Percentiles rank a stretch among this genome's conserved stretches.
These are phyloP conservation scores for Gasterosteus aculeatus DNA, from an alignment of 2,113 vertebrate species.

Conservation along the genomic window DNA sequence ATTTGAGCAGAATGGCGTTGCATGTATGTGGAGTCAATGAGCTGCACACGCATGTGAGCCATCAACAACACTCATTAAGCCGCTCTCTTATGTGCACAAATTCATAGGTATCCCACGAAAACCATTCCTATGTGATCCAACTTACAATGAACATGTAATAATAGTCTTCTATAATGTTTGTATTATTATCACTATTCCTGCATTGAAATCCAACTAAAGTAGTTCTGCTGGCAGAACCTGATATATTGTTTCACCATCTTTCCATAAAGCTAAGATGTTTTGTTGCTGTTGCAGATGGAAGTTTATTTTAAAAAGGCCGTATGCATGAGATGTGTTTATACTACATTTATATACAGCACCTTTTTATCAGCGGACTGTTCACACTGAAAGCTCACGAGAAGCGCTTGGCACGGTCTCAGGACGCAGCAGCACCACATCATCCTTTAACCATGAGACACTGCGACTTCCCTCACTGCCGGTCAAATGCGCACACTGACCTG, in stretches of 20 bases:
- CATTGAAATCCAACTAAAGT: no score
- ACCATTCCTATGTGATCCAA: neutral
- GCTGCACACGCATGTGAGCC: neutral
- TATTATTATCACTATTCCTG: neutral
- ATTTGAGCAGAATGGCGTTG: neutral
- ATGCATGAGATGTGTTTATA: neutral
- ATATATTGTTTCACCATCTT: neutral
- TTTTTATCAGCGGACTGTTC: neutral
- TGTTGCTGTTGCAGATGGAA: neutral
- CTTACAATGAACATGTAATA: neutral
- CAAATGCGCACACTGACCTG: neutral
- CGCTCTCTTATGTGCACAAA: neutral
- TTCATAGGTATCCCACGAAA: neutral
- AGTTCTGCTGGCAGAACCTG: no score
- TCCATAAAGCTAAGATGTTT: neutral
- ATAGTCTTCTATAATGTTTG: no score
- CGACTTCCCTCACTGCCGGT: neutral
- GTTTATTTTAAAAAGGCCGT: neutral
- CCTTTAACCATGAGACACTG: no score
- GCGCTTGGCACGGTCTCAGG: neutral
- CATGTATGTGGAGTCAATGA: neutral
- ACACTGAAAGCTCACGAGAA: neutral
- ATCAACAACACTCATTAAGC: conserved; percentile 16
- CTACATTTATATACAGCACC: no score
- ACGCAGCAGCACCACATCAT: no score